Conservation (phyloP, 2,113 vertebrate genomes). For the Parus major region DNA sequence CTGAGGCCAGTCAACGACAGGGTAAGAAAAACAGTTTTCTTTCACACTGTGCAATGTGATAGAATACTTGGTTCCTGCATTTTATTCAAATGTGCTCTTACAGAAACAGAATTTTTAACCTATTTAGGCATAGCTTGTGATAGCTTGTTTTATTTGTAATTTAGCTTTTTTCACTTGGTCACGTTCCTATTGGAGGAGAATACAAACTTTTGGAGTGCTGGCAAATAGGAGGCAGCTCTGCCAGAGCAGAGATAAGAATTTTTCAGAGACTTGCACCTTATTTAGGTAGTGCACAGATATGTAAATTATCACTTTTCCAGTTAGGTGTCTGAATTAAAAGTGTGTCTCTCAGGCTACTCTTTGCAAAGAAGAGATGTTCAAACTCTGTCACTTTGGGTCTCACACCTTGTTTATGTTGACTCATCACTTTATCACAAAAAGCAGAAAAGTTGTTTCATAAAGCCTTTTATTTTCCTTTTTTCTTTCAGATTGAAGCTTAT, state of each 20-base stretch:
- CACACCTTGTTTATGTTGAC: not conserved
- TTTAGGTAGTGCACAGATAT: not conserved
- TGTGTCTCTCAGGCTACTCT: not conserved
- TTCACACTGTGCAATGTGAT: not conserved
- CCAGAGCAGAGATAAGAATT: not conserved
- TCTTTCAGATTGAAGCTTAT: constrained; percentile 88
- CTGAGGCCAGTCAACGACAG: constrained; percentile 84
- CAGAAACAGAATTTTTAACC: not conserved
- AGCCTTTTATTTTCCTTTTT: not conserved
- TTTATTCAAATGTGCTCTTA: not conserved
- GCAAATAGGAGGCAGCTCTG: not conserved
- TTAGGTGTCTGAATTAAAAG: not conserved
- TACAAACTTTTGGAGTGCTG: not conserved
- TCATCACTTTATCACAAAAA: not conserved
- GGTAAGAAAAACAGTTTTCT: constrained; percentile 67
- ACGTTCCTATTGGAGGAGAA: not conserved
- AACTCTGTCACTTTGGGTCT: not conserved
- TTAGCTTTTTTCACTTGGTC: not conserved
- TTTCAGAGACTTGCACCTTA: not conserved
- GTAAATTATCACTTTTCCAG: not conserved
- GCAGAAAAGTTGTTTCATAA: not conserved
- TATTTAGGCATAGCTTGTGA: not conserved
- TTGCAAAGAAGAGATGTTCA: not conserved
- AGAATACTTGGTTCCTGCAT: not conserved
- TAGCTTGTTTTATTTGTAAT: not conserved